phyloP scores from a whole-genome alignment of 2,113 vertebrate species.

The Lichenostomus cassidix region DNA sequence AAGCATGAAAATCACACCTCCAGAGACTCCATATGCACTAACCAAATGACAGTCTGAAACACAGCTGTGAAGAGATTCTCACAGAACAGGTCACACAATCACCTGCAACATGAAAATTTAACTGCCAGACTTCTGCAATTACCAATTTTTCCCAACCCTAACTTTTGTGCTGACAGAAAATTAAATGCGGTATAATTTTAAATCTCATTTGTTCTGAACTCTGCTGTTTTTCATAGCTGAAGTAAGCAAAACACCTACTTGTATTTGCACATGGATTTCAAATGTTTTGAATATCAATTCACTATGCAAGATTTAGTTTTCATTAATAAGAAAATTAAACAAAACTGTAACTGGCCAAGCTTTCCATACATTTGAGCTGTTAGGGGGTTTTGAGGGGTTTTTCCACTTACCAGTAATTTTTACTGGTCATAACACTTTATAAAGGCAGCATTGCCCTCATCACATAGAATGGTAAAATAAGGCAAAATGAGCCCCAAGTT shows the following conservation, averaged over 20 bases:
- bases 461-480: neutral
- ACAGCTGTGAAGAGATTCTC: neutral
- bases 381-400: neutral
- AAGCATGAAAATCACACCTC: neutral
- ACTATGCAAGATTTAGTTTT: neutral
- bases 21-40: neutral
- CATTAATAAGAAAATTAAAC: neutral
- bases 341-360: neutral
- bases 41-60: neutral
- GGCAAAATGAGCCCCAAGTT: neutral
- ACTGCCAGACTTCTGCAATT: neutral
- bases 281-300: neutral
- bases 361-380: neutral
- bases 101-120: neutral
- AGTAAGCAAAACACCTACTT: neutral
- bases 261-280: neutral
- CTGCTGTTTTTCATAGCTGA: neutral
- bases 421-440: neutral
- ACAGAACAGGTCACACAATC: slow-evolving; percentile 1
- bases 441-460: neutral
- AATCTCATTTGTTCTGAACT: neutral
- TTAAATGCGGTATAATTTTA: neutral
- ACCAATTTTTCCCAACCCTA: neutral
- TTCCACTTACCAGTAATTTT: neutral
- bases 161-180: neutral